A percentile compares a stretch with the other conserved stretches of the same genome.
Evolutionary conservation across 1,140 invertebrate species (phyloP).

Genomic region (Drosophila sturtevanti): DNA sequence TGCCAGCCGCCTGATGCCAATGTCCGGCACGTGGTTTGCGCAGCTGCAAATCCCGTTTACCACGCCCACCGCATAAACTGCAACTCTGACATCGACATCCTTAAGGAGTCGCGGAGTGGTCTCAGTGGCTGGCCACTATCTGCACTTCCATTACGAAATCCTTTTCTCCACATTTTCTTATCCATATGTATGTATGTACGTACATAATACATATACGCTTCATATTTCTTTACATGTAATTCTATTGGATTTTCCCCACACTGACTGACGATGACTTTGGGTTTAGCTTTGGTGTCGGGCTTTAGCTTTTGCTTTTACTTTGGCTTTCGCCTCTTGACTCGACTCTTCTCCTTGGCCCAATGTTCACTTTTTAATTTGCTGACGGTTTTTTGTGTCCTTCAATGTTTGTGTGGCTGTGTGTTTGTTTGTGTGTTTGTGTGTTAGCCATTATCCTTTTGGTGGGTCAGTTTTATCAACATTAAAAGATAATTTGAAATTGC

Average conservation of each 20-base stretch:
- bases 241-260: slow-evolving; percentile 56
- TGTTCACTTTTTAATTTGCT: slow-evolving; percentile 40
- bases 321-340: slow-evolving; percentile 46
- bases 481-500: slow-evolving; percentile 39
- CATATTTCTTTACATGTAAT: slow-evolving; percentile 73
- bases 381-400: slow-evolving; percentile 13
- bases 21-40: slow-evolving; percentile 72
- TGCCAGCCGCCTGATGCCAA: slow-evolving; percentile 42
- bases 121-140: slow-evolving; percentile 39
- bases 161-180: slow-evolving; percentile 46
- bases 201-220: slow-evolving; percentile 47
- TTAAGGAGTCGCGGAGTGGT: slow-evolving; percentile 54
- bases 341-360: slow-evolving; percentile 30
- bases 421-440: neutral
- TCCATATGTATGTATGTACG: too few relatives aligned
- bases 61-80: slow-evolving; percentile 53
- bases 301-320: too few relatives aligned
- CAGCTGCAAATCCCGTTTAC: slow-evolving; percentile 65
- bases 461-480: slow-evolving; percentile 36
- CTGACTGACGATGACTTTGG: slow-evolving; percentile 35
- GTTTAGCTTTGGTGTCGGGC: slow-evolving; percentile 23
- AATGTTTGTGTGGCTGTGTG: neutral
- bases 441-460: neutral
- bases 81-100: slow-evolving; percentile 43
- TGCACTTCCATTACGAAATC: slow-evolving; percentile 51